These are phyloP conservation scores for Limnodromus scolopaceus DNA, from an alignment of 2,797 vertebrate genomes.

Conservation along the genomic window DNA sequence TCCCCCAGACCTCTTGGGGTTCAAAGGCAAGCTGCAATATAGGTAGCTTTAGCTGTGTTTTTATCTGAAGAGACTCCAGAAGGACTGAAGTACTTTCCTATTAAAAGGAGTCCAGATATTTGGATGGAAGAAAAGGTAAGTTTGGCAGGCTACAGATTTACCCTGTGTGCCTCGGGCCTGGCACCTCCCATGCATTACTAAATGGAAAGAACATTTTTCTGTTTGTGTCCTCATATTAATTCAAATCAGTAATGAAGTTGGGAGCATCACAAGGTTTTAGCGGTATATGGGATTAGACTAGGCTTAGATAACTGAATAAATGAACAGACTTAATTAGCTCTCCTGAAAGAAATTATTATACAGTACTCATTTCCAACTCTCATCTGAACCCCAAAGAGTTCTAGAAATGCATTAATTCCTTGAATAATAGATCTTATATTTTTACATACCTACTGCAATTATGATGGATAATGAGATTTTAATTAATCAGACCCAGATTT, in stretches of 20 bases:
- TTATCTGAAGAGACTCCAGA: not conserved
- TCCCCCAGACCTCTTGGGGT: not conserved
- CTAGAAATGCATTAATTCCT: conserved; percentile 75
- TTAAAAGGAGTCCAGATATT: not conserved
- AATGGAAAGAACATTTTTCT: not conserved
- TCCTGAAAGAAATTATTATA: conserved; percentile 74
- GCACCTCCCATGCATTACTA: not conserved
- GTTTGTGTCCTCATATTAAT: conserved; percentile 9
- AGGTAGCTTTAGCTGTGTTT: not conserved
- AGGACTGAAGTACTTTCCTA: not conserved
- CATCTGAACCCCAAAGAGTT: conserved; percentile 63
- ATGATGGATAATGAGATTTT: conserved; percentile 78
- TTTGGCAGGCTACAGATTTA: not conserved
- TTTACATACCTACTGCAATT: conserved; percentile 69
- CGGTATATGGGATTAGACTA: not conserved
- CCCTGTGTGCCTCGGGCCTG: not conserved
- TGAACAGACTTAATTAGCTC: conserved; percentile 66
- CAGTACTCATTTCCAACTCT: conserved; percentile 68
- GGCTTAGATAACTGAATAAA: conserved; percentile 61
- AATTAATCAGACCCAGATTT: conserved; percentile 74
- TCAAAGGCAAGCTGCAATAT: not conserved
- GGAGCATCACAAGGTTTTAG: conserved; percentile 50
- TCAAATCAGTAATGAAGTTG: conserved; percentile 38
- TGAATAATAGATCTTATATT: conserved; percentile 68
- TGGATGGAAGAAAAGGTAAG: not conserved